These are phyloP conservation scores for Salvelinus alpinus DNA, from an alignment of 2,113 vertebrate species.

Conservation along the genomic window DNA sequence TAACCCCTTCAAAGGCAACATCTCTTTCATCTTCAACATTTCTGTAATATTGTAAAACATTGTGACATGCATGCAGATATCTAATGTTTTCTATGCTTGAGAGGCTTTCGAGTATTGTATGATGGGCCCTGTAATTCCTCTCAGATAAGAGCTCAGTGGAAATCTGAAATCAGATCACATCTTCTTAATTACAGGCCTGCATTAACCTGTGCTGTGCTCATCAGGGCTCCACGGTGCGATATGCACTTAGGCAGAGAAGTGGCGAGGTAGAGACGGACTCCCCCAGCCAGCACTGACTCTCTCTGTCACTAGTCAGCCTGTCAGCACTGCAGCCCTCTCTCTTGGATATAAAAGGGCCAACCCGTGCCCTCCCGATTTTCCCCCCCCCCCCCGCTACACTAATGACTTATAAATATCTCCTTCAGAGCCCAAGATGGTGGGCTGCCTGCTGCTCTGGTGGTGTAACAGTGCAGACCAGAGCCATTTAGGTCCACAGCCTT, in stretches of 20 bases:
- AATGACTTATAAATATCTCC: conserved; percentile 74
- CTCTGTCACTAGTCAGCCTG: conserved; percentile 23
- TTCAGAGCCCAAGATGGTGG: conserved; percentile 58
- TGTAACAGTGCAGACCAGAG: conserved; percentile 47
- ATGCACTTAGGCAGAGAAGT: neutral
- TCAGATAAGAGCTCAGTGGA: conserved; percentile 50
- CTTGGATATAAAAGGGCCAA: conserved; percentile 62
- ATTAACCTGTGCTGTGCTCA: conserved; percentile 46
- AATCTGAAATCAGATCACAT: conserved; percentile 70
- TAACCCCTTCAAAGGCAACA: neutral
- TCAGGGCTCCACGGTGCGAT: conserved; percentile 5
- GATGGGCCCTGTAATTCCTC: conserved; percentile 51
- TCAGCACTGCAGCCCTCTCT: conserved; percentile 37
- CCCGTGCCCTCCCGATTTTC: conserved; percentile 24
- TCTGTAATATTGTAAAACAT: neutral
- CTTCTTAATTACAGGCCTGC: conserved; percentile 64
- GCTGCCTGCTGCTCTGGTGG: conserved; percentile 53
- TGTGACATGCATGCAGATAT: conserved; percentile 12
- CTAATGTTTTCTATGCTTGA: conserved; percentile 11
- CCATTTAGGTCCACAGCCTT: conserved; percentile 20
- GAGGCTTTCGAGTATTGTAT: conserved; percentile 39
- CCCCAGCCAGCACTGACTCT: conserved; percentile 27
- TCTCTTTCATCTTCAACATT: neutral
- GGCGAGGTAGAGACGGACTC: neutral
- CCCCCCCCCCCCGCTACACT: conserved; percentile 46